Percentiles rank a stretch among this genome's conserved stretches.
phyloP scores from a whole-genome alignment of 2,888 invertebrate genomes.

The Mycogona germanica region DNA sequence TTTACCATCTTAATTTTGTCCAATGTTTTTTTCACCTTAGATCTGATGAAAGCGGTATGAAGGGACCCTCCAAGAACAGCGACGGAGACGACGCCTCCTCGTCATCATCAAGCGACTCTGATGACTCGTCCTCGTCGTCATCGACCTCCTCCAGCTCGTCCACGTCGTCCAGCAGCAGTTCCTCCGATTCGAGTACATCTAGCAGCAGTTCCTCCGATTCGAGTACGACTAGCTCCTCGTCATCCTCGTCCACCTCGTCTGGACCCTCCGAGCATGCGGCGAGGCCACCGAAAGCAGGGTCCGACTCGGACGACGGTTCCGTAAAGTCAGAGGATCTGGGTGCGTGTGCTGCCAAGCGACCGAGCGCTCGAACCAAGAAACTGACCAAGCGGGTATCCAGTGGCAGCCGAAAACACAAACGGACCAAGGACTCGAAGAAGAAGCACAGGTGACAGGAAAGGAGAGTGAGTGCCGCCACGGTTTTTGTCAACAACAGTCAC shows the following conservation, averaged over 20 bases:
- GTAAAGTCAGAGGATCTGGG: background rate
- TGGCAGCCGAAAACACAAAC: too few species aligned
- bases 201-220: conserved; percentile 9
- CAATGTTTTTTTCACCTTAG: background rate
- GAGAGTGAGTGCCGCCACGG: too few species aligned
- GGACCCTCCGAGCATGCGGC: conserved; percentile 12
- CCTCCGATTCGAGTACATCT: conserved; percentile 11
- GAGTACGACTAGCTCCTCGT: conserved; percentile 15
- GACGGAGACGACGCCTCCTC: conserved; percentile 7
- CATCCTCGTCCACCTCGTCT: conserved; percentile 13
- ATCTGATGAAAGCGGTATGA: background rate
- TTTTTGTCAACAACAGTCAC: too few species aligned
- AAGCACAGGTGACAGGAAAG: too few species aligned
- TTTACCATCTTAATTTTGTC: too few species aligned
- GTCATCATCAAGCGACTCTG: conserved; percentile 7
- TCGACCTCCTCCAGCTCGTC: conserved; percentile 14
- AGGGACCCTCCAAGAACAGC: conserved; percentile 1
- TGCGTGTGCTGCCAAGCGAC: background rate
- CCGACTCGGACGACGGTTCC: background rate
- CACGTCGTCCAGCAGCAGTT: conserved; percentile 5
- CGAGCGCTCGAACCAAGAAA: conserved; percentile 1
- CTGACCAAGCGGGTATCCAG: conserved; percentile 4
- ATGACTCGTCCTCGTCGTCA: conserved; percentile 8
- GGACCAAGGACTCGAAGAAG: too few species aligned
- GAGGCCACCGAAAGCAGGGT: background rate